These are phyloP conservation scores for Brachyistius frenatus DNA, from an alignment of 2,113 vertebrate species.

Conservation along the genomic window DNA sequence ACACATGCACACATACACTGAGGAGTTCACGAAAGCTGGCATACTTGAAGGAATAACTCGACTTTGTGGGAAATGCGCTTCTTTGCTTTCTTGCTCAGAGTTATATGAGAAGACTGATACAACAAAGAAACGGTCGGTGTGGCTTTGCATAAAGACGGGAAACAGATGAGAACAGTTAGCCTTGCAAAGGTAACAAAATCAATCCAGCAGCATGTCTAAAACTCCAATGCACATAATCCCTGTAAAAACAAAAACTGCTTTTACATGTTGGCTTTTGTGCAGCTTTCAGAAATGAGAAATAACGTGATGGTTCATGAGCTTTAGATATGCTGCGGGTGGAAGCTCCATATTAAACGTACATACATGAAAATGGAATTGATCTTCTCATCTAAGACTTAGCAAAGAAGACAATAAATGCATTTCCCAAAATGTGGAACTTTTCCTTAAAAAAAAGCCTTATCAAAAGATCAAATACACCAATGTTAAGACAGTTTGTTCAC, in stretches of 20 bases:
- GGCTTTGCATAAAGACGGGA: constrained; percentile 2
- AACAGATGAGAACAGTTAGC: background rate
- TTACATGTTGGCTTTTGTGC: constrained; percentile 11
- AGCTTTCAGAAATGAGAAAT: background rate
- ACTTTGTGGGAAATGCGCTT: constrained; percentile 28
- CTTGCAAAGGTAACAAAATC: background rate
- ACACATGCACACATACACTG: constrained; percentile 11
- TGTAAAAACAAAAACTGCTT: background rate
- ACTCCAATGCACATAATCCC: background rate
- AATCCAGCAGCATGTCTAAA: background rate
- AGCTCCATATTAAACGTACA: background rate
- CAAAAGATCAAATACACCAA: constrained; percentile 34
- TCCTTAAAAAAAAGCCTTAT: constrained; percentile 13
- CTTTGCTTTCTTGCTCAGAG: background rate
- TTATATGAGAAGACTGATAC: background rate
- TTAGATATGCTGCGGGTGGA: background rate
- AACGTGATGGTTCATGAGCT: background rate
- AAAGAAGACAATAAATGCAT: background rate
- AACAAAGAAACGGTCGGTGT: background rate
- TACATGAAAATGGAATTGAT: background rate
- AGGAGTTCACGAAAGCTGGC: constrained; percentile 43
- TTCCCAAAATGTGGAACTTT: constrained; percentile 43
- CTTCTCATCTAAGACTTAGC: background rate
- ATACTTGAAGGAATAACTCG: constrained; percentile 18
- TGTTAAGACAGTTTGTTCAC: constrained; percentile 37